Conservation (phyloP, 2,888 invertebrate species). For the Diaperis boleti region DNA sequence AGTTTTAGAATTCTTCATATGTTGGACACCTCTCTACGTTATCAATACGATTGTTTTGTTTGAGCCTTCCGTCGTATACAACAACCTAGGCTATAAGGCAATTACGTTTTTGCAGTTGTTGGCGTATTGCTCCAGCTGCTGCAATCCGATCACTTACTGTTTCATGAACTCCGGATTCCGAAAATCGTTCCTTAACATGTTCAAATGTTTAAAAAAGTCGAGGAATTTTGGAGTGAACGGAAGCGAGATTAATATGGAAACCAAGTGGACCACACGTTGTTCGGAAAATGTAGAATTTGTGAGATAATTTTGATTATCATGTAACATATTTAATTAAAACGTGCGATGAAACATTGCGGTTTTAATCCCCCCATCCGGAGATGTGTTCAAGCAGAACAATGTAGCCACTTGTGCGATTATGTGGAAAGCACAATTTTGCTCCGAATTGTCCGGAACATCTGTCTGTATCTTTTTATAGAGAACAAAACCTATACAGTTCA, state of each 20-base stretch:
- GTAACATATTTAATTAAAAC: not conserved
- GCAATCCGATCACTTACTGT: constrained; percentile 78
- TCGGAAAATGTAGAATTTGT: constrained; percentile 44
- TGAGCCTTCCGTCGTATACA: constrained; percentile 66
- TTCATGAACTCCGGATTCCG: constrained; percentile 77
- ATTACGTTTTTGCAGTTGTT: constrained; percentile 71
- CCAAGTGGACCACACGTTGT: constrained; percentile 57
- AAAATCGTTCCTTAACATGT: constrained; percentile 72
- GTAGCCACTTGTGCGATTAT: too few relatives aligned
- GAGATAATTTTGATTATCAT: constrained; percentile 10
- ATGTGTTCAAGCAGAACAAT: too few relatives aligned
- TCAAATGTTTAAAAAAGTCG: constrained; percentile 66
- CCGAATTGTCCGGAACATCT: too few relatives aligned
- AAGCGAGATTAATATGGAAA: constrained; percentile 60
- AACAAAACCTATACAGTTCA: too few relatives aligned
- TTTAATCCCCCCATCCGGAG: too few relatives aligned
- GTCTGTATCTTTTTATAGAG: too few relatives aligned
- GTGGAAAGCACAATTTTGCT: too few relatives aligned
- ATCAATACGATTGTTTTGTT: constrained; percentile 72
- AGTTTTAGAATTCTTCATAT: constrained; percentile 78
- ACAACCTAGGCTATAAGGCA: constrained; percentile 66
- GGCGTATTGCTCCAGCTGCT: constrained; percentile 73
- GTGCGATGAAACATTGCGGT: not conserved
- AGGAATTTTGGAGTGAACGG: constrained; percentile 54
- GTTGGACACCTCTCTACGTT: constrained; percentile 76